Conservation (phyloP, 1,140 invertebrate species). For the Cyrtorhinus lividipennis region DNA sequence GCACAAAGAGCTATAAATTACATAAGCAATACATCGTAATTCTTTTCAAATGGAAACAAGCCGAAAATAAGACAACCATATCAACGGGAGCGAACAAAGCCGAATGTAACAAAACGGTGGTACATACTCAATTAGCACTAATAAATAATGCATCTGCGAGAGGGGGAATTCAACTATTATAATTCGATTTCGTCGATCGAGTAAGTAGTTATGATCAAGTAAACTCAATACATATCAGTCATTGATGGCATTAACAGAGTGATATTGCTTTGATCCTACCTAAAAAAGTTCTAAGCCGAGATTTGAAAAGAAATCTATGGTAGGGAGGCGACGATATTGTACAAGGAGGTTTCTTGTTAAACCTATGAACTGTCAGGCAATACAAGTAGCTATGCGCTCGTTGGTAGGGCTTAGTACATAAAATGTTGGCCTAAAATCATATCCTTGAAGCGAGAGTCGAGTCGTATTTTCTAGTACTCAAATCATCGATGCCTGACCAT, state of each 20-base stretch:
- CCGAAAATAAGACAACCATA: neutral
- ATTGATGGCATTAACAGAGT: neutral
- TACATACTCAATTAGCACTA: neutral
- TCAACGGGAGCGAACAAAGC: neutral
- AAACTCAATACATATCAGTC: neutral
- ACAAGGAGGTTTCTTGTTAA: no score
- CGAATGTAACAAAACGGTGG: neutral
- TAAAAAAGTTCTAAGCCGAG: neutral
- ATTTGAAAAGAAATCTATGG: neutral
- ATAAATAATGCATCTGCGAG: neutral
- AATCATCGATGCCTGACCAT: no score
- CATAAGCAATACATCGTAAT: slow-evolving; percentile 16
- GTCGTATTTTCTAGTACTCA: no score
- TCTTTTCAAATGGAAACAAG: neutral
- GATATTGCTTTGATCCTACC: neutral
- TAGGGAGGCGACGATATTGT: neutral
- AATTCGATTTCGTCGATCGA: neutral
- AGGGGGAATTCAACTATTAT: neutral
- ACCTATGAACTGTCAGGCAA: no score
- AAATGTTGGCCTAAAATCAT: no score
- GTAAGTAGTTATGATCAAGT: neutral
- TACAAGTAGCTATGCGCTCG: no score
- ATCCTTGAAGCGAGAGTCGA: no score
- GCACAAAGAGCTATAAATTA: slow-evolving; percentile 20
- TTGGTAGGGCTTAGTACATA: no score